Conservation (phyloP, 2,113 vertebrate genomes). For the Calypte anna region DNA sequence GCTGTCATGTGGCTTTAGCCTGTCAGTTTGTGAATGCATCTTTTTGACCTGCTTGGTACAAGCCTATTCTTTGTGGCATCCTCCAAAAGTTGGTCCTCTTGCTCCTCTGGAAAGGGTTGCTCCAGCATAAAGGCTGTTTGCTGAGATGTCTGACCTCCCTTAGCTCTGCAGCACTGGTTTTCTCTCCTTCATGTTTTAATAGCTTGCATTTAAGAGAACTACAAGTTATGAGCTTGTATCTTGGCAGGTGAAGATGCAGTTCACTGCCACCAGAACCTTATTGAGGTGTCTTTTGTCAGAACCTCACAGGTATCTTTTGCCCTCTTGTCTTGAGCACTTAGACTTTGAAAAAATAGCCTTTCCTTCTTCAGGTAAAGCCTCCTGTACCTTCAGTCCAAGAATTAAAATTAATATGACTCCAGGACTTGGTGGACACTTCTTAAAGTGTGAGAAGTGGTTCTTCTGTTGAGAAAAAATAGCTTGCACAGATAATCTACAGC, state of each 20-base stretch:
- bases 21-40: not conserved
- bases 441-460: not conserved
- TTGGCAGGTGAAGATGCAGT: not conserved
- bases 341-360: not conserved
- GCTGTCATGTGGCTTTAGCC: not conserved
- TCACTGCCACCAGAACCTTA: not conserved
- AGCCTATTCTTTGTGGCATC: not conserved
- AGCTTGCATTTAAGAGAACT: not conserved
- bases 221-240: not conserved
- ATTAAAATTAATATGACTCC: not conserved
- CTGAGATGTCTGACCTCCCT: not conserved
- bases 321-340: not conserved
- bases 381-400: not conserved
- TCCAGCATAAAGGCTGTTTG: accelerated
- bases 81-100: not conserved
- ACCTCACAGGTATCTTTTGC: not conserved
- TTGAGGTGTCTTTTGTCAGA: not conserved
- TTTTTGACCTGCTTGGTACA: not conserved
- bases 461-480: not conserved
- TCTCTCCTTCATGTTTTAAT: not conserved
- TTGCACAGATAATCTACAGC: not conserved
- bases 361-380: not conserved
- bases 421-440: not conserved
- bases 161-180: not conserved
- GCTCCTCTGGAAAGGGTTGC: not conserved